These are phyloP conservation scores for Meriones psammophilus DNA, from an alignment of 2,797 vertebrate genomes.

Conservation along the genomic window DNA sequence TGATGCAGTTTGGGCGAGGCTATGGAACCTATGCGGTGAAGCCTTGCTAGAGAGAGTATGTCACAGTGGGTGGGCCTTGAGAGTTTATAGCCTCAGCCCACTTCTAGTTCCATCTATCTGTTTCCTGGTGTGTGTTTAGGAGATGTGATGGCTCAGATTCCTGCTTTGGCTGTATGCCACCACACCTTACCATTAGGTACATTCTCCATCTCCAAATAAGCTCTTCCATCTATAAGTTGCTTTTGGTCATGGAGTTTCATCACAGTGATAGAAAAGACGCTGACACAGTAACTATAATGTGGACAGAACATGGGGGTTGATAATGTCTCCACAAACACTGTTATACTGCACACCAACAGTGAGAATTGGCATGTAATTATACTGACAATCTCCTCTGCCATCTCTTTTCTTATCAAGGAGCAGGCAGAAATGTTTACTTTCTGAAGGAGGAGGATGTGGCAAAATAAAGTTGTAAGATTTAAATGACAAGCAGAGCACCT, in stretches of 20 bases:
- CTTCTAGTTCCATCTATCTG: neutral
- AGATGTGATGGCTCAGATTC: neutral
- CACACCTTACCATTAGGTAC: neutral
- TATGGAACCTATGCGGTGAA: neutral
- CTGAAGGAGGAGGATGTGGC: neutral
- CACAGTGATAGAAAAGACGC: neutral
- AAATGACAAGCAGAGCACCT: neutral
- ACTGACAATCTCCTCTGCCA: neutral
- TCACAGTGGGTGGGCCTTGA: neutral
- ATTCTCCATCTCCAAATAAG: neutral
- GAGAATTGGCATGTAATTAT: slow-evolving; percentile 24
- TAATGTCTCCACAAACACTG: neutral
- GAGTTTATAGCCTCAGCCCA: no score
- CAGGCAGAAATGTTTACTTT: slow-evolving; percentile 36
- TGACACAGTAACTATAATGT: neutral
- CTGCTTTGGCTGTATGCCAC: neutral
- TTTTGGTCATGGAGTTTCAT: neutral
- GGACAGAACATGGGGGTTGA: neutral
- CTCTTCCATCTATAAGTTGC: neutral
- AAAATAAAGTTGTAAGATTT: neutral
- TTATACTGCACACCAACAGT: neutral
- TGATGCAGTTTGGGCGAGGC: neutral
- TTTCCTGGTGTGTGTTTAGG: neutral
- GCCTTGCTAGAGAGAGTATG: neutral
- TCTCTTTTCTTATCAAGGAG: neutral